Evolutionary conservation across 2,888 invertebrate species (phyloP).

Genomic region (Zele albiditarsus): DNA sequence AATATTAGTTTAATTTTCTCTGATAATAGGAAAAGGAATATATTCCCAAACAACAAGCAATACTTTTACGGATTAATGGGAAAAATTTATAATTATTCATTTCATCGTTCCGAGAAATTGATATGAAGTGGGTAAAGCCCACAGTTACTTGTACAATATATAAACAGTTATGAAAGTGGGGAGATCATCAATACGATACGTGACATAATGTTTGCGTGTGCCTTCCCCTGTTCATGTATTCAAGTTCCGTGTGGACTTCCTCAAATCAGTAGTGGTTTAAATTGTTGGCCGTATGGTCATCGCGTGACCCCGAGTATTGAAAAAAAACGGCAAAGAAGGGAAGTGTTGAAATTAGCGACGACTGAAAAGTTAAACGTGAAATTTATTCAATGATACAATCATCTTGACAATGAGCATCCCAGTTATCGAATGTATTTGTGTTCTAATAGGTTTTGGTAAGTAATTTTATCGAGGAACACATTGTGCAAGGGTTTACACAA

Average conservation of each 20-base stretch:
- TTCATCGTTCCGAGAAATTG: not conserved
- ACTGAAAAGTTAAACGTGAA: not conserved
- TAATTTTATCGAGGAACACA: not conserved
- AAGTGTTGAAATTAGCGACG: not conserved
- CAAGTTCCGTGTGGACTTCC: not conserved
- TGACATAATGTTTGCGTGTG: not conserved
- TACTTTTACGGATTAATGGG: not conserved
- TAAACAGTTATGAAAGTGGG: not conserved
- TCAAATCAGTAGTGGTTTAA: too few species aligned
- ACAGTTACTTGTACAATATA: not conserved
- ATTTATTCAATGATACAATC: not conserved
- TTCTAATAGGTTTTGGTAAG: not conserved
- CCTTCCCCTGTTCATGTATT: not conserved
- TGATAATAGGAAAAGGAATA: too few species aligned
- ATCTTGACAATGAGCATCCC: not conserved
- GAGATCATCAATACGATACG: not conserved
- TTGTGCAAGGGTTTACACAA: too few species aligned
- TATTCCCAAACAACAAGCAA: too few species aligned
- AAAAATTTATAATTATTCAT: not conserved
- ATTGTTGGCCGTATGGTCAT: too few species aligned
- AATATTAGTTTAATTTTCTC: not conserved
- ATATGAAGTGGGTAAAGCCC: slow-evolving; percentile 9
- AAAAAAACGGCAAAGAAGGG: too few species aligned
- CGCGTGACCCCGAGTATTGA: too few species aligned
- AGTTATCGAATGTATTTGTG: not conserved